phyloP scores from a whole-genome alignment of 1,140 invertebrate genomes.

The Bombus impatiens region DNA sequence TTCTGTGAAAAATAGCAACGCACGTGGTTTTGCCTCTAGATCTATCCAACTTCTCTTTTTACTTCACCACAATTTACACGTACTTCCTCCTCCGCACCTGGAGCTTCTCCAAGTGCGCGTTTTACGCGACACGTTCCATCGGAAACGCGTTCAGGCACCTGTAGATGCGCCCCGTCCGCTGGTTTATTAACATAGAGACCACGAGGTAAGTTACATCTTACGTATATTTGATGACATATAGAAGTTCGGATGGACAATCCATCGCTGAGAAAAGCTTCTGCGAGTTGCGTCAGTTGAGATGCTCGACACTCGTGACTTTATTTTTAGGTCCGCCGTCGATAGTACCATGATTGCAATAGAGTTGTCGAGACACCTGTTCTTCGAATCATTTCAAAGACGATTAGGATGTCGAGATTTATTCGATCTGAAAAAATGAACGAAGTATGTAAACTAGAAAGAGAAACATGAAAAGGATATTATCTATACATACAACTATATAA shows the following conservation, averaged over 20 bases:
- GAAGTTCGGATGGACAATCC: constrained; percentile 26
- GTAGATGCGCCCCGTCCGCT: constrained; percentile 52
- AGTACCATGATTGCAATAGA: constrained; percentile 57
- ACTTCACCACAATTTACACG: constrained; percentile 25
- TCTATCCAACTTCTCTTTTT: constrained; percentile 12
- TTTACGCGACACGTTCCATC: constrained; percentile 35
- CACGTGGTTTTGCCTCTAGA: constrained; percentile 48
- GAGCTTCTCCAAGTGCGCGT: constrained; percentile 59
- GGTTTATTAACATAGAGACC: constrained; percentile 43
- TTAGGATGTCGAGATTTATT: not conserved
- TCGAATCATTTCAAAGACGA: constrained; percentile 40
- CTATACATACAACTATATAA: not conserved
- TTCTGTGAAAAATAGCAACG: constrained; percentile 8
- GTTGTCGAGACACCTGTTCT: constrained; percentile 61
- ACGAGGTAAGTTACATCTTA: constrained; percentile 43
- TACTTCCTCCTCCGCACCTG: constrained; percentile 61
- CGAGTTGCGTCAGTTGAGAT: constrained; percentile 56
- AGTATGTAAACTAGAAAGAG: not conserved
- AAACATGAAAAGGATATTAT: too few relatives aligned
- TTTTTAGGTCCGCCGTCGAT: constrained; percentile 64
- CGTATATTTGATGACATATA: constrained; percentile 36
- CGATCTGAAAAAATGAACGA: too few relatives aligned
- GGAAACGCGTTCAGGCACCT: constrained; percentile 61
- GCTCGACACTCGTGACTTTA: constrained; percentile 59
- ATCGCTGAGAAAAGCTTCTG: constrained; percentile 44